A percentile compares a stretch with the other conserved stretches of the same genome.
Evolutionary conservation across 2,113 vertebrate species (phyloP).

Genomic region (Ophiodon elongatus): DNA sequence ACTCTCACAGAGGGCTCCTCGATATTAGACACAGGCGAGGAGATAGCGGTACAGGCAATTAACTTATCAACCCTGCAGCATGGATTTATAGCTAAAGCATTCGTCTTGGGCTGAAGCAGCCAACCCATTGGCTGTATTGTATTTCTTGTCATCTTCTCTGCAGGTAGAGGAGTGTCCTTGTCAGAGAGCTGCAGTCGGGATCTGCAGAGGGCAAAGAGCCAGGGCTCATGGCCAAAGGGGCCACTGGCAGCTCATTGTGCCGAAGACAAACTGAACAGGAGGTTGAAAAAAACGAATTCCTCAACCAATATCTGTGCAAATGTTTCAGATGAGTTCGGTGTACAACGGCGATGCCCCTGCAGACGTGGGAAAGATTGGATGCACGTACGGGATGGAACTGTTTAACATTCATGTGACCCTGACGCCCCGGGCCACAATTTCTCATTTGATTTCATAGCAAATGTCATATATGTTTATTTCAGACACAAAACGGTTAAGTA

Average conservation of each 20-base stretch:
- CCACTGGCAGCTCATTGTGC: conserved; percentile 66
- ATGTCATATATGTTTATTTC: background rate
- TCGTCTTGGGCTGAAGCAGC: conserved; percentile 60
- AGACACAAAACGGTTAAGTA: background rate
- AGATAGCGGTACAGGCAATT: conserved; percentile 79
- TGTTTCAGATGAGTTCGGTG: conserved; percentile 40
- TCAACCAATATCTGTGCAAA: conserved; percentile 53
- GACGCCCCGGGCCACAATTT: background rate
- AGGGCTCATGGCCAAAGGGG: conserved; percentile 68
- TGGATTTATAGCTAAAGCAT: conserved; percentile 75
- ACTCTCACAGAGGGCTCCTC: conserved; percentile 62
- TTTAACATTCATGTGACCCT: conserved; percentile 22
- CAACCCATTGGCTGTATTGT: conserved; percentile 67
- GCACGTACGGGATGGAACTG: background rate
- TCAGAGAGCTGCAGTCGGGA: conserved; percentile 65
- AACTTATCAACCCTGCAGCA: conserved; percentile 78
- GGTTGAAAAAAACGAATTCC: conserved; percentile 35
- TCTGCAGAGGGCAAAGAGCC: conserved; percentile 71
- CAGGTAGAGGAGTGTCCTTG: conserved; percentile 80
- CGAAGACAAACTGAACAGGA: conserved; percentile 62
- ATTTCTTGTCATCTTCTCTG: conserved; percentile 75
- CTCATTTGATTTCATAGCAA: background rate
- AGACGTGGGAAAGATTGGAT: background rate
- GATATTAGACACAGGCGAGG: conserved; percentile 68
- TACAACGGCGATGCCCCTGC: background rate